A percentile compares a stretch with the other conserved stretches of the same genome.
Evolutionary conservation across 2,888 invertebrate species (phyloP).

Genomic region (Lithophane ornitopus): DNA sequence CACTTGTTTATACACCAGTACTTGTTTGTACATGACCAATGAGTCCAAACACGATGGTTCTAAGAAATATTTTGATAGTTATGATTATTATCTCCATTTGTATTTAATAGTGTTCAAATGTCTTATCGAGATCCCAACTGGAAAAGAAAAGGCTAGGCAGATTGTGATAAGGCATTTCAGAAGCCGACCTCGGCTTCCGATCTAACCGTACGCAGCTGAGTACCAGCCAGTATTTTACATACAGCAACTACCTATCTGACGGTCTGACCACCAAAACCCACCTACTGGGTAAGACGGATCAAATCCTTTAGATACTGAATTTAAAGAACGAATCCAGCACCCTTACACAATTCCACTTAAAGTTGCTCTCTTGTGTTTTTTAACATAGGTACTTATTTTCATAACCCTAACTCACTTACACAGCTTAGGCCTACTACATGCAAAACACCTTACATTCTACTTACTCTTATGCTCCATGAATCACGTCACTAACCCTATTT

Average conservation of each 20-base stretch:
- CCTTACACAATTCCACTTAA: neutral
- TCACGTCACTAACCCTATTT: conserved; percentile 56
- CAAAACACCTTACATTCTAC: conserved; percentile 49
- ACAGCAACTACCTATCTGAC: too few species aligned
- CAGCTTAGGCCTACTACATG: conserved; percentile 4
- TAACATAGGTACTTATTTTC: neutral
- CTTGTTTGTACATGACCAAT: too few species aligned
- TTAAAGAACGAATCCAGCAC: neutral
- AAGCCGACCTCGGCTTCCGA: neutral
- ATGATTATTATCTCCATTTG: neutral
- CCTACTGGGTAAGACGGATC: too few species aligned
- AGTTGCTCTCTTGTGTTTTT: neutral
- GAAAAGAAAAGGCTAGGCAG: too few species aligned
- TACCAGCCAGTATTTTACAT: neutral
- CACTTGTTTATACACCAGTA: too few species aligned
- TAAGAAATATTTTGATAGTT: neutral
- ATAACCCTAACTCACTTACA: conserved; percentile 11
- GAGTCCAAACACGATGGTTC: too few species aligned
- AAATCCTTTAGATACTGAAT: too few species aligned
- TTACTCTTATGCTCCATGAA: conserved; percentile 50
- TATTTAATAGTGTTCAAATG: neutral
- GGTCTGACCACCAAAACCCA: too few species aligned
- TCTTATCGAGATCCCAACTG: neutral
- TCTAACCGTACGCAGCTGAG: neutral
- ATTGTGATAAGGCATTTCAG: too few species aligned